Evolutionary conservation across 2,797 vertebrate genomes (phyloP).

Genomic region (Eupleurogrammus muticus): DNA sequence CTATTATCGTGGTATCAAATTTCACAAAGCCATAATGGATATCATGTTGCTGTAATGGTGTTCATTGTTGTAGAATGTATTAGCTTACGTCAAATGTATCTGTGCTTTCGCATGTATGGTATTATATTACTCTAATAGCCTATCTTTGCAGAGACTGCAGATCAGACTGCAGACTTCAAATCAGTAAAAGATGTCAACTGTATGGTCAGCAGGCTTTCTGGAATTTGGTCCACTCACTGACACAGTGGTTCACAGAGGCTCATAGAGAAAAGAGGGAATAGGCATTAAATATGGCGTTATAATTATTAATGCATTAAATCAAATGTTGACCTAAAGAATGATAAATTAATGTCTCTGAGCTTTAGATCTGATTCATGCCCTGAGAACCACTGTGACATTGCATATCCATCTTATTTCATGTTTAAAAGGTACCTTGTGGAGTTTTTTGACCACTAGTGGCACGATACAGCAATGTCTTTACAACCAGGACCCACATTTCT

Average conservation of each 20-base stretch:
- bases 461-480: not conserved
- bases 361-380: slow-evolving; percentile 8
- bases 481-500: not conserved
- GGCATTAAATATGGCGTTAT: not conserved
- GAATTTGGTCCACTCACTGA: slow-evolving; percentile 61
- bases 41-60: slow-evolving; percentile 60
- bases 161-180: slow-evolving; percentile 44
- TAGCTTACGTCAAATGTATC: slow-evolving; percentile 34
- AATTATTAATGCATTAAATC: not conserved
- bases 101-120: slow-evolving; percentile 40
- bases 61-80: slow-evolving; percentile 56
- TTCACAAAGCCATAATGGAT: slow-evolving; percentile 63
- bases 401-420: slow-evolving; percentile 48
- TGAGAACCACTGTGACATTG: slow-evolving; percentile 63
- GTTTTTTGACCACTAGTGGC: slow-evolving; percentile 4
- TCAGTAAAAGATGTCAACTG: slow-evolving; percentile 43
- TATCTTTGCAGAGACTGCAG: slow-evolving; percentile 55
- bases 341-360: not conserved
- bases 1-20: slow-evolving; percentile 60
- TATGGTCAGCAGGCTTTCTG: slow-evolving; percentile 67
- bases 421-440: slow-evolving; percentile 51
- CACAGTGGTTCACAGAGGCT: slow-evolving; percentile 65
- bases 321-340: not conserved
- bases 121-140: slow-evolving; percentile 64
- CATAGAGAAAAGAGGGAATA: not conserved